Evolutionary conservation across 2,797 vertebrate species (phyloP), one percentile per base, ranked within the genome.

Genomic region (Paedocypris micromegethes): DNA sequence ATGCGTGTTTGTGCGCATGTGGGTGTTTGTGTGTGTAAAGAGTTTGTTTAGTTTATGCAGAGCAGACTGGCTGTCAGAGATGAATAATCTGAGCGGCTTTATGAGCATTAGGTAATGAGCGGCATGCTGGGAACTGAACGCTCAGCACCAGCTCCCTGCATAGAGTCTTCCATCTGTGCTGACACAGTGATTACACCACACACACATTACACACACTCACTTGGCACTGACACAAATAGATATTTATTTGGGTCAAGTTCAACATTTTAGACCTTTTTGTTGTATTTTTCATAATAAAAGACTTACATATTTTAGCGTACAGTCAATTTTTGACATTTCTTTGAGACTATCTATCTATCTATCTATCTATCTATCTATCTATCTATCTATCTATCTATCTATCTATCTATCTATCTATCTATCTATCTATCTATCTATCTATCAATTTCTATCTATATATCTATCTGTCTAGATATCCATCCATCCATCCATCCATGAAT

Each of bases 91-190:
- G 80, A 82, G 82, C 78, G 75, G 83, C 83, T 85, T 86, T 84
- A 81, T 86, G 84, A 85, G 84, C 85, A 83, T 89, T 86, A 84
- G 85, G 83, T 87, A 88, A 88, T 88, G 86, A 88, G 87, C 75
- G 72, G 73, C 87, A 67, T 79, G 82, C 86, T 86, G 86, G 75
- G 86, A 89, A 84, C 77, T 83, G 82, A 86, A 68, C 66, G 62
- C 72, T 78, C 69, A 79, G 75, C 72, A 70, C 72, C 77, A 75
- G 74, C 76, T 77, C 74, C 61, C 74, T 65, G 52, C 71, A 71
- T 79, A 70, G 9, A 82, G 80, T 75, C 66, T 75, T 84, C 80
- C 85, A 84, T 88, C 86, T 85, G 82, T 82, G 79, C 79, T 66
- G 64, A 75, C 77, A 70, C 78, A 78, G 76, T 82, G 80, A 79